These are phyloP conservation scores for Ranitomeya imitator DNA, from an alignment of 2,113 vertebrate species.

Conservation along the genomic window DNA sequence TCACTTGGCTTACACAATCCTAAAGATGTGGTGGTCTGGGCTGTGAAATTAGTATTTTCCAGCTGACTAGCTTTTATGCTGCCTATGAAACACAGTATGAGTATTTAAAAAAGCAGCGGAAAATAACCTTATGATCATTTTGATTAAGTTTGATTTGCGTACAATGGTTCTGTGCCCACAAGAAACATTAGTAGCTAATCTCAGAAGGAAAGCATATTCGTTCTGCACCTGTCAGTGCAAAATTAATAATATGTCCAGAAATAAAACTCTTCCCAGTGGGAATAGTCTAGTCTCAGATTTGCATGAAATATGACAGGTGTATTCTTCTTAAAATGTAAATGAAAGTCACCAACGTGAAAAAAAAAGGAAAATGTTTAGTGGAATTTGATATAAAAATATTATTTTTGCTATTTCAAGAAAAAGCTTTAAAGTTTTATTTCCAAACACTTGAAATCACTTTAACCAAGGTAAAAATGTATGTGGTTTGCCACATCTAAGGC, in stretches of 20 bases:
- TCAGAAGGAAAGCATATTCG: conserved; percentile 49
- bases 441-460: too few species aligned
- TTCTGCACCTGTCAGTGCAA: conserved; percentile 52
- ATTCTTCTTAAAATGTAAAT: conserved; percentile 18
- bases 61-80: conserved; percentile 45
- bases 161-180: conserved; percentile 54
- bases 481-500: too few species aligned
- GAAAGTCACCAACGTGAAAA: conserved; percentile 12
- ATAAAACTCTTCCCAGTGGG: conserved; percentile 33
- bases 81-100: conserved; percentile 48
- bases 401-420: neutral
- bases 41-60: conserved; percentile 54
- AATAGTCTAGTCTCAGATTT: conserved; percentile 4
- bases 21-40: conserved; percentile 42
- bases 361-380: neutral
- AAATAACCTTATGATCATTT: conserved; percentile 58
- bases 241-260: conserved; percentile 51
- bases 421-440: too few species aligned
- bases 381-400: neutral
- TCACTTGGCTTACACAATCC: conserved; percentile 44
- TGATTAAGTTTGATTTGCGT: conserved; percentile 58
- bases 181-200: conserved; percentile 55
- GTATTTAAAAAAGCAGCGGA: conserved; percentile 45
- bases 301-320: conserved; percentile 16
- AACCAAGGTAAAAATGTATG: too few species aligned